Percentiles rank a stretch among this genome's conserved stretches.
Conservation (phyloP, 2,888 invertebrate genomes). For the Orthonychiurus folsomi region DNA sequence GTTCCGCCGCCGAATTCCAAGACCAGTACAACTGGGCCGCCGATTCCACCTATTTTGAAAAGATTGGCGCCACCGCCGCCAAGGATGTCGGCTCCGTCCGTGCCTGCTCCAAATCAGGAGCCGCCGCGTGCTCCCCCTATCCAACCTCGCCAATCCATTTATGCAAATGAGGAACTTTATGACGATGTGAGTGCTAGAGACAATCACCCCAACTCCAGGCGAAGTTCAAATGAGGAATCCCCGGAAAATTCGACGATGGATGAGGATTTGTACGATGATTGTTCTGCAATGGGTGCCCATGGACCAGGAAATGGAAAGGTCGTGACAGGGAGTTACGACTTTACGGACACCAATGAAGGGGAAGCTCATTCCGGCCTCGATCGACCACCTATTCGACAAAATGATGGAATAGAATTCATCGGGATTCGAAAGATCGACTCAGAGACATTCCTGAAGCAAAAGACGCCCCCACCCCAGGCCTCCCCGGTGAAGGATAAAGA, state of each 20-base stretch:
- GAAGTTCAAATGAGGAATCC: neutral
- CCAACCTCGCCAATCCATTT: conserved; percentile 6
- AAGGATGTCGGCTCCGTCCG: neutral
- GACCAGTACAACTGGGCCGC: neutral
- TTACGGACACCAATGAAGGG: conserved; percentile 27
- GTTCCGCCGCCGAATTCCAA: conserved; percentile 12
- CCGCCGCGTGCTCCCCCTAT: too few species aligned
- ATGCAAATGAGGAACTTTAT: conserved; percentile 23
- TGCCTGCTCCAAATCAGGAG: neutral
- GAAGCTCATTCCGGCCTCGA: conserved; percentile 19
- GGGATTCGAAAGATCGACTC: conserved; percentile 40
- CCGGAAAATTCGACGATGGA: neutral
- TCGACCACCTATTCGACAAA: conserved; percentile 24
- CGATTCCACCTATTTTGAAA: conserved; percentile 16
- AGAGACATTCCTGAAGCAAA: conserved; percentile 36
- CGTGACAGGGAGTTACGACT: conserved; percentile 32
- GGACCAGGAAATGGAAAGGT: conserved; percentile 15
- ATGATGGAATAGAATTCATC: conserved; percentile 40
- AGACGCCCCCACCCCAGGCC: conserved; percentile 20
- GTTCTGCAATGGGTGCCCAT: conserved; percentile 14
- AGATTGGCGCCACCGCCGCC: conserved; percentile 31
- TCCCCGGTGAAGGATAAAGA: conserved; percentile 27
- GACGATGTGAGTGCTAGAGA: conserved; percentile 21
- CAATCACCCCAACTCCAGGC: conserved; percentile 7
- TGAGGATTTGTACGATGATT: conserved; percentile 38